Conservation (phyloP, 2,888 invertebrate species). For the Ichneumoninae sp. region DNA sequence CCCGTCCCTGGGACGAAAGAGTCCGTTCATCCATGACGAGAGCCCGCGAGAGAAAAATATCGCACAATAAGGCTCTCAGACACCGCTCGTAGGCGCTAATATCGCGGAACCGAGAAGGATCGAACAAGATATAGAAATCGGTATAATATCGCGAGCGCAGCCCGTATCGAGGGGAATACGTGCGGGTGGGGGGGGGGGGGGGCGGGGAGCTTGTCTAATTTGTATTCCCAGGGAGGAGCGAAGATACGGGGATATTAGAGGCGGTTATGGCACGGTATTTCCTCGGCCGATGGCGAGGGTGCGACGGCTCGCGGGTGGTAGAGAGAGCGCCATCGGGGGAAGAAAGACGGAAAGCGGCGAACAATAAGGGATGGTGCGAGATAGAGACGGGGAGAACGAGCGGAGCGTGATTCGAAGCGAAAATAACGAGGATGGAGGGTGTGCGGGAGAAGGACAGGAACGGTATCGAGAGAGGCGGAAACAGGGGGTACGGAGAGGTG, state of each 20-base stretch:
- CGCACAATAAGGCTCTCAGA: constrained; percentile 19
- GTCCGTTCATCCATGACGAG: constrained; percentile 35
- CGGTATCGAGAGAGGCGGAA: constrained; percentile 47
- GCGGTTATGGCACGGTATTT: constrained; percentile 83
- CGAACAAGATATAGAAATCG: constrained; percentile 37
- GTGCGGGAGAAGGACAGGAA: constrained; percentile 9
- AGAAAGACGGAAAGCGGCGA: constrained; percentile 56
- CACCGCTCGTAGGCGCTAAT: background rate
- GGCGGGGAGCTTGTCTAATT: constrained; percentile 80
- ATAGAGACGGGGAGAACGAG: constrained; percentile 63
- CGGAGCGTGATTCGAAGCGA: constrained; percentile 39
- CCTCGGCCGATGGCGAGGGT: constrained; percentile 46
- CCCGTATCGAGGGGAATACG: constrained; percentile 72
- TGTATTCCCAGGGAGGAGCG: constrained; percentile 79
- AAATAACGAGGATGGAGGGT: constrained; percentile 54
- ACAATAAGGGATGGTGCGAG: constrained; percentile 61
- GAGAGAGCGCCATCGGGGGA: constrained; percentile 33
- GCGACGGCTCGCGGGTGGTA: constrained; percentile 5
- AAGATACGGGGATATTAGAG: constrained; percentile 81
- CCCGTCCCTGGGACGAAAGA: constrained; percentile 9
- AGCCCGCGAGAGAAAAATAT: constrained; percentile 40
- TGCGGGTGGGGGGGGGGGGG: constrained; percentile 66
- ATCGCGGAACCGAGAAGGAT: constrained; percentile 61
- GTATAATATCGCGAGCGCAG: constrained; percentile 63
- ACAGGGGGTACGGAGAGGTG: constrained; percentile 53